Percentiles rank a stretch among this genome's conserved stretches.
Evolutionary conservation across 2,888 invertebrate genomes (phyloP).

Genomic region (Deroplatys truncata): DNA sequence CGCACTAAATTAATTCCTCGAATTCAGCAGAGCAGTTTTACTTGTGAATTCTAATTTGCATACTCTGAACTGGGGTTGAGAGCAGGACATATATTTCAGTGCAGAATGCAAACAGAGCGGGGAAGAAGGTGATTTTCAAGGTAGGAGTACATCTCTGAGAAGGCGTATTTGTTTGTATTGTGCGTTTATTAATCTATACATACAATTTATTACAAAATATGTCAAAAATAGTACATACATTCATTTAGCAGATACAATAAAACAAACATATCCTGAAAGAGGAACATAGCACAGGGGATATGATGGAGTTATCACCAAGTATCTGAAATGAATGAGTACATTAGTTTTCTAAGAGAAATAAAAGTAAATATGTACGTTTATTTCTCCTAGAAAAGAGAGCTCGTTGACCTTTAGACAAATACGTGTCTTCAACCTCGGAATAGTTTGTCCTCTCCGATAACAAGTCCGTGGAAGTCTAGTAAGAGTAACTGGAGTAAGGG

Average conservation of each 20-base stretch:
- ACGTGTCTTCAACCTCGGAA: neutral
- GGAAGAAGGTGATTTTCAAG: too few species aligned
- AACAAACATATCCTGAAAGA: neutral
- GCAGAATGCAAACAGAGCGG: too few species aligned
- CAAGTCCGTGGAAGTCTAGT: neutral
- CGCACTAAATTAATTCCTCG: too few species aligned
- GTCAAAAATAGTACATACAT: neutral
- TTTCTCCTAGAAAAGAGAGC: neutral
- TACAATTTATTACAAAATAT: neutral
- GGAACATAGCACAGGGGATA: neutral
- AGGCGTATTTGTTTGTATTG: neutral
- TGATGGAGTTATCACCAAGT: neutral
- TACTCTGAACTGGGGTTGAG: too few species aligned
- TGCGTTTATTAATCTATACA: neutral
- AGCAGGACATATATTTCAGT: too few species aligned
- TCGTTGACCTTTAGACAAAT: neutral
- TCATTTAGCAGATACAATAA: neutral
- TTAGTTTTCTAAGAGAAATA: neutral
- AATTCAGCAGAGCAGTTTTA: too few species aligned
- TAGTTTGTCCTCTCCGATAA: neutral
- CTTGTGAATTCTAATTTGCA: too few species aligned
- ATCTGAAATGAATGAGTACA: neutral
- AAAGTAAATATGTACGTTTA: neutral
- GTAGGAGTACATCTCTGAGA: too few species aligned
- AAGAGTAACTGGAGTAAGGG: conserved; percentile 12